phyloP scores from a whole-genome alignment of 2,888 invertebrate genomes.

The Sepioteuthis lessoniana region DNA sequence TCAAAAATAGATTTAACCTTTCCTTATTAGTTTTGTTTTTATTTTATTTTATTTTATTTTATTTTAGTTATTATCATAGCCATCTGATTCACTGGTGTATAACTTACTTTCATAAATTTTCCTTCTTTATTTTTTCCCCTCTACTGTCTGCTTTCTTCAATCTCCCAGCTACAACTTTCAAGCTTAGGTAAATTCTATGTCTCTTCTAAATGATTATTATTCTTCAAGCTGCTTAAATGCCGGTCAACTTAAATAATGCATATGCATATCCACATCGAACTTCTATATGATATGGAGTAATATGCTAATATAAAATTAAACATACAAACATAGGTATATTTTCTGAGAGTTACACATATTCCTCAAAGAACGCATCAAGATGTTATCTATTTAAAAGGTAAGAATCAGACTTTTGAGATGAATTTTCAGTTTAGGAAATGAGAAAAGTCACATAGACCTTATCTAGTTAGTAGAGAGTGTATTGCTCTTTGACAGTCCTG shows the following conservation, averaged over 20 bases:
- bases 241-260: background rate
- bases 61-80: background rate
- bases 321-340: background rate
- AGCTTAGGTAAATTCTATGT: background rate
- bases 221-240: background rate
- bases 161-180: background rate
- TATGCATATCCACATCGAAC: background rate
- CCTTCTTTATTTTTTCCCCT: background rate
- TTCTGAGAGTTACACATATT: background rate
- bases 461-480: no score
- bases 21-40: background rate
- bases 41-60: background rate
- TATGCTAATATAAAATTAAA: background rate
- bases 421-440: no score
- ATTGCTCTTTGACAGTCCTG: no score
- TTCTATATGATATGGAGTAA: background rate
- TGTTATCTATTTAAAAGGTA: no score
- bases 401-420: no score
- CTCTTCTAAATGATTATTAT: conserved; percentile 2
- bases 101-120: background rate
- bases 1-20: background rate
- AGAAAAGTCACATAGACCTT: no score
- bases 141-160: background rate
- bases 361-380: no score
- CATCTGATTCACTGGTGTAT: background rate